Evolutionary conservation across 2,113 vertebrate genomes (phyloP), one percentile per base, ranked within the genome.

Genomic region (Crocuta crocuta): DNA sequence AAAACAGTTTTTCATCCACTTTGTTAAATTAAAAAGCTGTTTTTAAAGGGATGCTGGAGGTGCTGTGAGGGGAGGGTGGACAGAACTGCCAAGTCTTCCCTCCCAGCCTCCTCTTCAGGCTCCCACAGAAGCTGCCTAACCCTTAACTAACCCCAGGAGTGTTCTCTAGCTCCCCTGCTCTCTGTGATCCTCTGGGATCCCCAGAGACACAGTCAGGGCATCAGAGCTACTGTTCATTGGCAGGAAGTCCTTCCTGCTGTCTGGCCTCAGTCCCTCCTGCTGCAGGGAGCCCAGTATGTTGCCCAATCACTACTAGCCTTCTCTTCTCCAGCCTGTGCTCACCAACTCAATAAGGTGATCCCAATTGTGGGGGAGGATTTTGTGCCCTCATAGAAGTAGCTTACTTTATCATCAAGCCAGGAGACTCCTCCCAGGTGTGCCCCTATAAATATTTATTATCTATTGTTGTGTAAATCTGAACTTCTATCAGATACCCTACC

Each of bases 11-110:
- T 98, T 98, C 98, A 98, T 96, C 97, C 96, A 98, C 98, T 98
- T 98, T 98, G 97, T 98, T 98, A 98, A 98, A 98, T 98, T 98
- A 98, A 97, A 98, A 97, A 98, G 96, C 97, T 97, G 96, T 97
- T 97, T 97, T 97, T 96, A 97, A 98, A 97, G 96, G 95, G 94
- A 65, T 87, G 94, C 95, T 97, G 97, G 89, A 98, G 97, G 92
- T 97, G 94, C 95, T 98, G 94, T 79, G 61, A 90, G 94, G 86
- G 96, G 97, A 98, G 81, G 93, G 88, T 89, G 73, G 84, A 82
- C 68, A 12, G 80, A 95, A 97, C 90, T 94, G 98, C 97, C 97
- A 98, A 98, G 91, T 96, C 95, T 78, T 97, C 92, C 95, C 84
- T 96, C 84, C 83, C 9, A 1, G 91, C 85, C 85, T 96, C 95